Percentiles rank a stretch among this genome's conserved stretches.
phyloP scores from a whole-genome alignment of 2,888 invertebrate genomes.

The Escarpia spicata region DNA sequence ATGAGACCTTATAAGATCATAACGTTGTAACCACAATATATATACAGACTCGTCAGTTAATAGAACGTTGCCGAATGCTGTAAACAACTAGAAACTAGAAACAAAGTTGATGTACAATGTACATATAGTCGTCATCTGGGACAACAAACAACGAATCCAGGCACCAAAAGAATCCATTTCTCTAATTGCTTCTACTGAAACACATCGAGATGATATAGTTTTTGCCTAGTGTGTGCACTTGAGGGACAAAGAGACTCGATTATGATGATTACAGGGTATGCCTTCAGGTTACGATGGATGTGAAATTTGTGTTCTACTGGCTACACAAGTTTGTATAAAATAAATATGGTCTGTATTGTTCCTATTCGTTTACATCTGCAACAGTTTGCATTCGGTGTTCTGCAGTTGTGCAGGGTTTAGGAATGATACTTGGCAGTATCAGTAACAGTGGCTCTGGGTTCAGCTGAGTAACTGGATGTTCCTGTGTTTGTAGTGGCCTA shows the following conservation, averaged over 20 bases:
- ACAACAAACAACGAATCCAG: neutral
- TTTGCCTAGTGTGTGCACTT: neutral
- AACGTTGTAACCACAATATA: no score
- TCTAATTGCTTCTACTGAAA: neutral
- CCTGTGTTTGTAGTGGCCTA: slow-evolving; percentile 5
- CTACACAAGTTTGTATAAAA: no score
- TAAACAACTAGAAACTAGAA: no score
- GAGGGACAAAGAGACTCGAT: neutral
- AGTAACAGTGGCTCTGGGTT: neutral
- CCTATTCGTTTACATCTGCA: neutral
- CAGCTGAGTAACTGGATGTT: neutral
- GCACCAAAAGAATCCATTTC: neutral
- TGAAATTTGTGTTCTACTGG: neutral
- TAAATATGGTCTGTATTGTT: neutral
- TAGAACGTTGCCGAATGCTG: no score
- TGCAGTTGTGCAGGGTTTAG: neutral
- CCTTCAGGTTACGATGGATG: neutral
- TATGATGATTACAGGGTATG: neutral
- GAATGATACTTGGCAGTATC: neutral
- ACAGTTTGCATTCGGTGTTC: neutral
- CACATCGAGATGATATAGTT: neutral
- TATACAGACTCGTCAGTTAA: no score
- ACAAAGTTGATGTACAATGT: no score
- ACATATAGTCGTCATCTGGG: neutral
- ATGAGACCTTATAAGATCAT: no score